These are phyloP conservation scores for Anaspis maculata DNA, from an alignment of 2,888 invertebrate genomes.

Conservation along the genomic window DNA sequence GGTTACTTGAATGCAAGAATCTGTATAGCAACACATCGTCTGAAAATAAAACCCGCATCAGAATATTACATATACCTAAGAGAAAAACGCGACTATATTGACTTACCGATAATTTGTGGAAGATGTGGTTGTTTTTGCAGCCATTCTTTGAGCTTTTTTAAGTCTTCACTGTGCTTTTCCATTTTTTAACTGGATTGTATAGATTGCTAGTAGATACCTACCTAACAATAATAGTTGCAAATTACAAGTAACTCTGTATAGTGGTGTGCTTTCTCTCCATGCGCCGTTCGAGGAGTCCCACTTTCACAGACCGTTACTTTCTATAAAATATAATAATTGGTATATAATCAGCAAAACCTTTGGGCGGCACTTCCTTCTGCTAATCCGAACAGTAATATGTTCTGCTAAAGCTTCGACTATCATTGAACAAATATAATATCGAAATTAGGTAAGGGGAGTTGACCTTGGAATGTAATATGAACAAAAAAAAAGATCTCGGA, in stretches of 20 bases:
- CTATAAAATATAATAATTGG: too few relatives aligned
- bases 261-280: background rate
- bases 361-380: too few relatives aligned
- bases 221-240: background rate
- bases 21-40: conserved; percentile 50
- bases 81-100: conserved; percentile 2
- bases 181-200: conserved; percentile 1
- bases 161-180: conserved; percentile 39
- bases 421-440: too few relatives aligned
- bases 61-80: background rate
- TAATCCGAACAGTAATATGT: too few relatives aligned
- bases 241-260: too few relatives aligned
- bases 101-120: conserved; percentile 59
- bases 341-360: too few relatives aligned
- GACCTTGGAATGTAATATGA: too few relatives aligned
- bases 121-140: conserved; percentile 56
- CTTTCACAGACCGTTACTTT: too few relatives aligned
- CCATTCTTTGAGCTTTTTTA: conserved; percentile 50
- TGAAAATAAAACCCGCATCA: conserved; percentile 35
- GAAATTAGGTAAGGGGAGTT: too few relatives aligned
- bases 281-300: background rate
- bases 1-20: conserved; percentile 49
- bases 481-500: too few relatives aligned
- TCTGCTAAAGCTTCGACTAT: too few relatives aligned
- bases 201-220: background rate